Conservation (phyloP, 2,797 vertebrate species). For the Discoglossus pictus region DNA sequence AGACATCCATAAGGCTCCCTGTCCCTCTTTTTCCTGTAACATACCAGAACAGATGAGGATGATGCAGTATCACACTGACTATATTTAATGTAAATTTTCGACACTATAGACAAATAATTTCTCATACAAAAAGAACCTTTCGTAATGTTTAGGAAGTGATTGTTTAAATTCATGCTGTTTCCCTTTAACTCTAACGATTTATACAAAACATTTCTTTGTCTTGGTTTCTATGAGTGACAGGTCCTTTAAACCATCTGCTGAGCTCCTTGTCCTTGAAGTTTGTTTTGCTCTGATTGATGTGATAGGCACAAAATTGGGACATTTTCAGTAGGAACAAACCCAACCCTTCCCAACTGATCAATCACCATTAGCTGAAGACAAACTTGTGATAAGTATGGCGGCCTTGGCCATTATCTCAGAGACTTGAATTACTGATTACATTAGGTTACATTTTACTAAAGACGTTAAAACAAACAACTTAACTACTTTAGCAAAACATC, state of each 20-base stretch:
- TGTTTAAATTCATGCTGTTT: too few relatives aligned
- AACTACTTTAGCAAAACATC: constrained; percentile 31
- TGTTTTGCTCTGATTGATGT: constrained; percentile 80
- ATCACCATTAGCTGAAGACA: constrained; percentile 63
- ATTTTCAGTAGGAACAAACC: constrained; percentile 64
- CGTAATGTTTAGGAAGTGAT: too few relatives aligned
- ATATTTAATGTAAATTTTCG: too few relatives aligned
- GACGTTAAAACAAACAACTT: constrained; percentile 29
- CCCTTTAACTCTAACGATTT: too few relatives aligned
- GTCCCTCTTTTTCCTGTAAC: too few relatives aligned
- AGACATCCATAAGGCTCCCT: too few relatives aligned
- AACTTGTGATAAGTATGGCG: constrained; percentile 62
- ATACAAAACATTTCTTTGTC: too few relatives aligned
- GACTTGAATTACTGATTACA: constrained; percentile 33
- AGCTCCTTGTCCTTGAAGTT: constrained; percentile 61
- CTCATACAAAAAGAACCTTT: too few relatives aligned
- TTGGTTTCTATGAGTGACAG: too few relatives aligned
- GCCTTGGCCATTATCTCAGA: constrained; percentile 58
- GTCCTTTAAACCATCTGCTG: constrained; percentile 57
- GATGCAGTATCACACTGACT: too few relatives aligned
- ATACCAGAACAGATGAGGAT: too few relatives aligned
- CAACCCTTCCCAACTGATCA: constrained; percentile 59
- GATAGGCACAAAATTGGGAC: constrained; percentile 77
- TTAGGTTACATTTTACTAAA: constrained; percentile 32
- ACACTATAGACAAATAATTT: too few relatives aligned